Evolutionary conservation across 2,888 invertebrate species (phyloP).

Genomic region (Eristalinus aeneus): DNA sequence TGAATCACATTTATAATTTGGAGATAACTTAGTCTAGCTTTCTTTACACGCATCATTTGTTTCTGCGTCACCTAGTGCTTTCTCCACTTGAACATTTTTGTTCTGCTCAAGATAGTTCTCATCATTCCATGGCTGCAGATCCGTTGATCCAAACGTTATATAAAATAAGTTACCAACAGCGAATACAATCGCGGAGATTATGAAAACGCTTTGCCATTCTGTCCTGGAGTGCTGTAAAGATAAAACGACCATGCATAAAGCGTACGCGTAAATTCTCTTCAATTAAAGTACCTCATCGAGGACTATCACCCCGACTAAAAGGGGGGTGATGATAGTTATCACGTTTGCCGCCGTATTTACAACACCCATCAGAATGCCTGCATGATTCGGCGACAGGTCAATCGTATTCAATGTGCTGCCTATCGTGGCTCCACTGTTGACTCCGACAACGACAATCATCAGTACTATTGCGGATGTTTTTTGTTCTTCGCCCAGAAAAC

Average conservation of each 20-base stretch:
- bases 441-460: constrained; percentile 82
- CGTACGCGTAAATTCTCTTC: background rate
- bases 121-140: constrained; percentile 83
- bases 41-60: background rate
- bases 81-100: constrained; percentile 39
- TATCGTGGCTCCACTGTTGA: constrained; percentile 83
- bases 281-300: constrained; percentile 82
- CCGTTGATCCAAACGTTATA: constrained; percentile 82
- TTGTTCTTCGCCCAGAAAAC: constrained; percentile 79
- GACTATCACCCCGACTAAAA: constrained; percentile 83
- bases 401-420: constrained; percentile 86
- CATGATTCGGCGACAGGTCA: constrained; percentile 86
- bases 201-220: constrained; percentile 83
- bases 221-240: constrained; percentile 75
- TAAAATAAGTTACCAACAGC: constrained; percentile 82
- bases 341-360: constrained; percentile 84
- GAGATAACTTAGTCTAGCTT: background rate
- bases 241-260: background rate
- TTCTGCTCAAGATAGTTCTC: constrained; percentile 72
- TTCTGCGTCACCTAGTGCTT: background rate
- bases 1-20: background rate
- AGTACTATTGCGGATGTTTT: constrained; percentile 80
- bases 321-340: constrained; percentile 84
- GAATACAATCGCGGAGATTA: constrained; percentile 82
- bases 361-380: constrained; percentile 87